Percentiles rank a stretch among this genome's conserved stretches.
Conservation (phyloP, 2,113 vertebrate genomes). For the Gracilinanus agilis region DNA sequence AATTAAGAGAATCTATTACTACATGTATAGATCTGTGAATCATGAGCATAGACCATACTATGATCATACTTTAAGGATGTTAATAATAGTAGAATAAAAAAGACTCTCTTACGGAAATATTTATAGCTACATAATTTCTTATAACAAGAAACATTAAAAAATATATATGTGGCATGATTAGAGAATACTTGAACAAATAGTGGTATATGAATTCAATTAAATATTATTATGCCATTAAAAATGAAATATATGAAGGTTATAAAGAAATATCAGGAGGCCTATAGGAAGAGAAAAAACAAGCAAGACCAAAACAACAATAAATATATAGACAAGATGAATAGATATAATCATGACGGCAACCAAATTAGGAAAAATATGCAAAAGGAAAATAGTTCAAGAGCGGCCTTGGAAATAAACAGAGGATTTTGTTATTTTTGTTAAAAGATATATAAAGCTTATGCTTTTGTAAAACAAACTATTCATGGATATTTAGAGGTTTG, state of each 20-base stretch:
- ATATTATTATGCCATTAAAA: neutral
- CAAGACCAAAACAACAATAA: neutral
- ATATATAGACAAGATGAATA: neutral
- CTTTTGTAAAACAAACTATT: neutral
- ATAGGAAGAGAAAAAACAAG: neutral
- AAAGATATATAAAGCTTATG: no score
- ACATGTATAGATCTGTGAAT: no score
- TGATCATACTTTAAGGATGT: no score
- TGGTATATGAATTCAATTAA: no score
- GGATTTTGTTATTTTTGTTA: neutral
- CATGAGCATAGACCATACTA: no score
- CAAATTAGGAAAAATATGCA: neutral
- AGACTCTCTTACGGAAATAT: no score
- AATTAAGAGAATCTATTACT: no score
- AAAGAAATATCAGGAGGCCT: neutral
- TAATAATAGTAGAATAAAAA: no score
- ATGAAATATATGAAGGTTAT: neutral
- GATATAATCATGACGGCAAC: neutral
- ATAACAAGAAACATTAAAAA: no score
- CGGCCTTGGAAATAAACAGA: neutral
- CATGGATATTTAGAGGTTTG: neutral
- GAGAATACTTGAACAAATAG: no score
- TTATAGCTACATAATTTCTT: no score
- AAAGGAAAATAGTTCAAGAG: neutral
- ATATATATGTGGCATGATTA: no score